Evolutionary conservation across 2,113 vertebrate genomes (phyloP), one percentile per base, ranked within the genome.

Genomic region (Larimichthys crocea): DNA sequence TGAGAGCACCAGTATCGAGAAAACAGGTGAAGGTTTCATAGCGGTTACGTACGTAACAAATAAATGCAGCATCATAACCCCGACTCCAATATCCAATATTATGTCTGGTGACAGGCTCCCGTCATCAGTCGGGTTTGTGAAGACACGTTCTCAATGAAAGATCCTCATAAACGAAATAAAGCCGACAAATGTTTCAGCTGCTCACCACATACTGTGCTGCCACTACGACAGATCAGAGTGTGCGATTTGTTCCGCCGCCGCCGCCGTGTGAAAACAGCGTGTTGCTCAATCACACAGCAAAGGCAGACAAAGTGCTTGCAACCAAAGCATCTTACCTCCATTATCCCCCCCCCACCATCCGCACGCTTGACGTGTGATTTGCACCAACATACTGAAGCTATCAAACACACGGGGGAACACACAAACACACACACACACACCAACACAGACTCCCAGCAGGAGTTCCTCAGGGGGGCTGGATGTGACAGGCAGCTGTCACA

Each of bases 401-500:
- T 81, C 66, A 68, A 75, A 84, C 73, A 67, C 31, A 16, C 31
- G 31, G 19, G 29, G 48, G 48, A 53, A 60, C 62, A 22, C 57
- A 74, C 57, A 75, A 12, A 85, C 6, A 80, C 26, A 84, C 44
- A 80, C 71, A 73, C 75, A 42, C 40, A 24, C 31, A 80, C 22
- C 83, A 29, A 80, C 71, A 73, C 75, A 42, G 29, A n/a, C 9
- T 56, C 86, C 56, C 73, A 67, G 88, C 77, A 84, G 74, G 87
- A 79, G 76, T 44, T 89, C 89, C 91, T 85, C 55, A 10, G 86
- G 88, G 35, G 90, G 79, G 62, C 56, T 57, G 0, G 69, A 69
- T 76, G 82, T 93, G 93, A 94, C 93, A 93, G 93, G 86, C 91
- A 93, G 90, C 93, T 94, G 93, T 93, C 93, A 93, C 62, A 80